A percentile compares a stretch with the other conserved stretches of the same genome.
phyloP scores from a whole-genome alignment of 1,140 invertebrate genomes.

The roundworm (Caenorhabditis elegans) region DNA sequence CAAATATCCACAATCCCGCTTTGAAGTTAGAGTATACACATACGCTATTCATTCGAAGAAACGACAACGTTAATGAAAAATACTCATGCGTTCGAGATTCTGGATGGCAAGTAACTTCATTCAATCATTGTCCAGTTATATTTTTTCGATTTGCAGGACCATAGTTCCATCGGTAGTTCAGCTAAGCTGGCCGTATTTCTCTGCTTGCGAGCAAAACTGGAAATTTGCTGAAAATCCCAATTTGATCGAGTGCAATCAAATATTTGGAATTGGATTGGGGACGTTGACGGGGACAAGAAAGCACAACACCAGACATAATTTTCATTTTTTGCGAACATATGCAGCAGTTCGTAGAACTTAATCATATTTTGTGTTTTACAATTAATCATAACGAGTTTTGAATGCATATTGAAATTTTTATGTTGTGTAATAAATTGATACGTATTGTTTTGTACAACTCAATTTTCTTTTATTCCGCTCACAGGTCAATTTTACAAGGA shows the following conservation, averaged over 20 bases:
- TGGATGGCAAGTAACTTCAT: background rate
- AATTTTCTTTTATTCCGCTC: too few species aligned
- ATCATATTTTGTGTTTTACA: background rate
- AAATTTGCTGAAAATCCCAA: background rate
- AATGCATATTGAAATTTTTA: too few species aligned
- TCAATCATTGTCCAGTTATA: background rate
- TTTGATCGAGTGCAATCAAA: constrained; percentile 1
- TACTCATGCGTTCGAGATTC: background rate
- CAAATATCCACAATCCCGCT: constrained; percentile 27
- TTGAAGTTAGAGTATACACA: constrained; percentile 49
- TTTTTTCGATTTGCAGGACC: background rate
- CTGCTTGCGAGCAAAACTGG: constrained; percentile 5
- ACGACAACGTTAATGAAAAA: background rate
- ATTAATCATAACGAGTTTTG: background rate
- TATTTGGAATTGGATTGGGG: background rate
- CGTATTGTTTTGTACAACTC: too few species aligned
- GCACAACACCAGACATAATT: background rate
- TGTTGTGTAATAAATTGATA: too few species aligned
- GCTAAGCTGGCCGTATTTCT: constrained; percentile 5
- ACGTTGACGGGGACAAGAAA: background rate
- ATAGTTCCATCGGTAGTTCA: background rate
- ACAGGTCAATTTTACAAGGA: too few species aligned
- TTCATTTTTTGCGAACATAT: constrained; percentile 2
- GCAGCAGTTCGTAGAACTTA: background rate
- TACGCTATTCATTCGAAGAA: constrained; percentile 18